These are phyloP conservation scores for Todiramphus chloris DNA, from an alignment of 2,113 vertebrate species.

Conservation along the genomic window DNA sequence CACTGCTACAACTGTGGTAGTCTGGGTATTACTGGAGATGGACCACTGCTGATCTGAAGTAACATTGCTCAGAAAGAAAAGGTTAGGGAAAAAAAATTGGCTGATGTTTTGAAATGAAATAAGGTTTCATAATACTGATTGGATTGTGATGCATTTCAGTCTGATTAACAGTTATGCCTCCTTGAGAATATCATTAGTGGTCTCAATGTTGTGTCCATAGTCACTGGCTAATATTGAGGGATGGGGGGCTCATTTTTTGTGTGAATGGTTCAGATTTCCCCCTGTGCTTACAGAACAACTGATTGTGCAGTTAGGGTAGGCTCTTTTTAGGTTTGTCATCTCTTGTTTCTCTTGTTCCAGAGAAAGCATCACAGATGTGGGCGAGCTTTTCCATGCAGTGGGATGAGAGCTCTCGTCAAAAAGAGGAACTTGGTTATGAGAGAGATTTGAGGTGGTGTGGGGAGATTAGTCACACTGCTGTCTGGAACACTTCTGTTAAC, in stretches of 20 bases:
- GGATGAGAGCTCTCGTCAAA: constrained; percentile 13
- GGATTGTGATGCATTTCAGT: neutral
- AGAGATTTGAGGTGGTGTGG: neutral
- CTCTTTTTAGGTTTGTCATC: neutral
- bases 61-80: neutral
- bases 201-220: neutral
- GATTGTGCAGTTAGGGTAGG: fast-evolving
- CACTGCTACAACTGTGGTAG: neutral
- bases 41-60: neutral
- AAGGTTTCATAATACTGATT: neutral
- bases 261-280: neutral
- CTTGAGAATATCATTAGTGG: neutral
- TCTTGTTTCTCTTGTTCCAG: constrained; percentile 7
- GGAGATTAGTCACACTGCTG: constrained; percentile 36
- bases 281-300: neutral
- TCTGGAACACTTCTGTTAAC: constrained; percentile 23
- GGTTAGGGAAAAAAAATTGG: neutral
- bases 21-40: neutral
- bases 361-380: neutral
- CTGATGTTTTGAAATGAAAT: neutral
- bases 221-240: neutral
- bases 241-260: neutral
- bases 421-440: constrained; percentile 16
- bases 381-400: neutral
- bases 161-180: neutral